Base-by-base conservation (phyloP, 2,888 invertebrate species). In the Lochmaea crataegi region DNA sequence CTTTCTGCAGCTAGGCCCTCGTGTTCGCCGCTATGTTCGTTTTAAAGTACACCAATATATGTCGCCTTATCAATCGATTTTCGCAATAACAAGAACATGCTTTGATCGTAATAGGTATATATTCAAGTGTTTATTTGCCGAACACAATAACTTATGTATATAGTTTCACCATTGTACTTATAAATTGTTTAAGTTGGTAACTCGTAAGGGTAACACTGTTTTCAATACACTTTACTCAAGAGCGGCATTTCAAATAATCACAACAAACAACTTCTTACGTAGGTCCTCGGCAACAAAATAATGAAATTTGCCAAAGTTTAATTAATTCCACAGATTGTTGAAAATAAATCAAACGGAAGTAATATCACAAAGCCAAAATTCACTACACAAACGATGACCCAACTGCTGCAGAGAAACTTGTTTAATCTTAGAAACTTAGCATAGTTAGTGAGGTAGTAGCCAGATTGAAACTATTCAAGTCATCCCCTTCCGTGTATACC, bases 381-480 rank as follows among this genome's bases (percentile, higher is more conserved):
- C 63, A 57, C 63, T 51, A 65, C 63, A 70, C 69, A 70, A 70
- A 70, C 69, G 69, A 70, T 70, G 69, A 70, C 69, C 65, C 64
- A 11, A 53, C 64, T 61, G 71, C 63, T 38, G 32, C 65, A 7
- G 74, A 68, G 74, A 74, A 74, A 74, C 71, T 74, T 68, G 71
- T 70, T 71, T 71, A 71, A 71, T 71, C 74, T 74, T 71, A 71
- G 67, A 64, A 67, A 74, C 67, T 68, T 74, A 68, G 68, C 68
- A 64, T 68, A 64, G 71, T 71, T 74, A 74, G 74, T 56, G 71
- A 71, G 60, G 68, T 67, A 67, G 70, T 74, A 74, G 66, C 71
- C 70, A 60, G 68, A 74, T 71, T 65, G 74, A 65, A 74, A 74
- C 71, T 74, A 60, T 68, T 67, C 67, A 16, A 67, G 58, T 68